These are phyloP conservation scores for Hippocampus zosterae DNA, from an alignment of 2,113 vertebrate species.

Conservation along the genomic window DNA sequence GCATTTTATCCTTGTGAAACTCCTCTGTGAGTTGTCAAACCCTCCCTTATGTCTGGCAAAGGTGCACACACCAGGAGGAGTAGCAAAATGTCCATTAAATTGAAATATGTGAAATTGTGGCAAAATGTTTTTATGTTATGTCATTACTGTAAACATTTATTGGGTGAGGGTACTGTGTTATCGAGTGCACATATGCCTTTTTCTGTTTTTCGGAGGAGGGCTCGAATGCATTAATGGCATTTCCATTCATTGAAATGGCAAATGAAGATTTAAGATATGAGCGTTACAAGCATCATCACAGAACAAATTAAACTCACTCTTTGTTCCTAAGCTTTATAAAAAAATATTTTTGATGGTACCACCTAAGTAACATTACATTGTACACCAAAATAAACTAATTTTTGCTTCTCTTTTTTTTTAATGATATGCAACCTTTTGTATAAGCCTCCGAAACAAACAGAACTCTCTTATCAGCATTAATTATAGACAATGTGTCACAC, in stretches of 20 bases:
- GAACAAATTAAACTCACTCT: too few relatives aligned
- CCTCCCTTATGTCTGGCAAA: not conserved
- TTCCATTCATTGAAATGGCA: not conserved
- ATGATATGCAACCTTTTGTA: not conserved
- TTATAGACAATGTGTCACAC: not conserved
- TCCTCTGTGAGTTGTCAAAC: not conserved
- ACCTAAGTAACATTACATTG: not conserved
- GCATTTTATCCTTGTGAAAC: not conserved
- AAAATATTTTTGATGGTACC: not conserved
- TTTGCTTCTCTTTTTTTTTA: not conserved
- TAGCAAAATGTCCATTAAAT: not conserved
- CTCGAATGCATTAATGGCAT: not conserved
- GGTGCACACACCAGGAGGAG: not conserved
- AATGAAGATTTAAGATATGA: not conserved
- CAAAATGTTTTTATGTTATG: not conserved
- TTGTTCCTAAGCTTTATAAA: not conserved
- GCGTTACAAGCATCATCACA: not conserved
- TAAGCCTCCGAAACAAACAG: not conserved
- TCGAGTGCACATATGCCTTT: too few relatives aligned
- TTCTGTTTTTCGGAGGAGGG: too few relatives aligned
- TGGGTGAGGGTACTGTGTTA: too few relatives aligned
- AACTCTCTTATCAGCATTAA: not conserved
- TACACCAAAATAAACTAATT: not conserved
- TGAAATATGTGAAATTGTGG: not conserved
- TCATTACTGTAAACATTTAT: not conserved